These are phyloP conservation scores for Tricholaema leucomelas DNA, from an alignment of 2,113 vertebrate species.

Conservation along the genomic window DNA sequence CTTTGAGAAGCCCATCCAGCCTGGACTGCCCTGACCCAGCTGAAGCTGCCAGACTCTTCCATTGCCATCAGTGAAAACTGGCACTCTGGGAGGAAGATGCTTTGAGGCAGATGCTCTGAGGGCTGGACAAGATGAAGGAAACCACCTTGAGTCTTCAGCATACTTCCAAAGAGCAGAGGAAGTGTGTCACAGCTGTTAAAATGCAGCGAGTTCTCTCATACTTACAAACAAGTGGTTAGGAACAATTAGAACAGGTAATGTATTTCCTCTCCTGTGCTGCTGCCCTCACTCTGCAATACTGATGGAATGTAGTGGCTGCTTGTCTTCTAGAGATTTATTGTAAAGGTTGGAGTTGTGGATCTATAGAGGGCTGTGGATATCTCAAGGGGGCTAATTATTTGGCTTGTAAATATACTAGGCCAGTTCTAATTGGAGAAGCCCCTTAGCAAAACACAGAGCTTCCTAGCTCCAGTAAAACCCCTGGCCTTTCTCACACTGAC, in stretches of 20 bases:
- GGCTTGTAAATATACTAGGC: neutral
- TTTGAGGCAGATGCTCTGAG: no score
- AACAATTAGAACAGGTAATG: neutral
- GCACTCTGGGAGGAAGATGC: neutral
- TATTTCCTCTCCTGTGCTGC: neutral
- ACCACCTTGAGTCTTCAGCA: neutral
- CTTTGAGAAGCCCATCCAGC: neutral
- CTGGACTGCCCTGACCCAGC: neutral
- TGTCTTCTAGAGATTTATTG: neutral
- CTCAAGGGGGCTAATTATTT: neutral
- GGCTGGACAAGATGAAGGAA: neutral
- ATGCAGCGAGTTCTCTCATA: neutral
- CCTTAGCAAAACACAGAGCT: neutral
- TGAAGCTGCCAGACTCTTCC: neutral
- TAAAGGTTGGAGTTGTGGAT: neutral
- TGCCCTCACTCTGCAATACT: neutral
- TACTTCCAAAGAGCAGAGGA: neutral
- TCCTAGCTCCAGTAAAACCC: neutral
- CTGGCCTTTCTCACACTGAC: neutral
- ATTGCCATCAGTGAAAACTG: rapidly evolving
- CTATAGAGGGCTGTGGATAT: neutral
- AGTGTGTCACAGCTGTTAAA: neutral
- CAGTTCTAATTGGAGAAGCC: neutral
- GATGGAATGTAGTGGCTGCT: neutral
- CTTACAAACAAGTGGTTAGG: neutral